Evolutionary conservation across 2,888 invertebrate genomes (phyloP).

Genomic region (Caenorhabditis sulstoni): DNA sequence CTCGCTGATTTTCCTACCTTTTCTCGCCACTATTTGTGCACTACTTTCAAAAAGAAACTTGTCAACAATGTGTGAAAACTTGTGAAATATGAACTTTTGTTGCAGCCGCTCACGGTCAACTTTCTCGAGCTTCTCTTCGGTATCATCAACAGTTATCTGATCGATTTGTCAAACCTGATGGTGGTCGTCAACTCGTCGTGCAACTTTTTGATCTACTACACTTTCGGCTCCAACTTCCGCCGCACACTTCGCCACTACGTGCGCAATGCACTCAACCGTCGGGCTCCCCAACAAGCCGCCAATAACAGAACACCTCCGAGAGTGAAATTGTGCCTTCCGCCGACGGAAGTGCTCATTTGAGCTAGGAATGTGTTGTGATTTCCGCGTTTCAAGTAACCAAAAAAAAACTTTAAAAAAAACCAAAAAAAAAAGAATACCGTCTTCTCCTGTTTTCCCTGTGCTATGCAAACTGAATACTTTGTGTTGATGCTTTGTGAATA

Average conservation of each 20-base stretch:
- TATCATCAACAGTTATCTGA: conserved; percentile 75
- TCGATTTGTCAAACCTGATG: conserved; percentile 78
- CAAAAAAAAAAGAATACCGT: not conserved
- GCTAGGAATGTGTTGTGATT: not conserved
- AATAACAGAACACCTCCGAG: conserved; percentile 44
- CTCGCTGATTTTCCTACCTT: conserved; percentile 2
- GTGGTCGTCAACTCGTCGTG: conserved; percentile 78
- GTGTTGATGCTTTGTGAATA: conserved; percentile 1
- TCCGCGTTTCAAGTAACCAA: not conserved
- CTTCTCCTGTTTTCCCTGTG: not conserved
- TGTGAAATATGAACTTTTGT: not conserved
- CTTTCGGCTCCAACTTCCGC: conserved; percentile 76
- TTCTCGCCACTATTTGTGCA: not conserved
- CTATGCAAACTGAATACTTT: not conserved
- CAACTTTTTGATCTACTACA: conserved; percentile 79
- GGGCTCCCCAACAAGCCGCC: conserved; percentile 3
- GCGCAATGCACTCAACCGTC: conserved; percentile 29
- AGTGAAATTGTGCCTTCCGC: conserved; percentile 52
- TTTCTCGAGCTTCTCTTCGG: conserved; percentile 74
- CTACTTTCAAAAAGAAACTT: not conserved
- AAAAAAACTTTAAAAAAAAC: not conserved
- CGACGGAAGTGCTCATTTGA: conserved; percentile 54
- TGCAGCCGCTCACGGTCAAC: conserved; percentile 78
- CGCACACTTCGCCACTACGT: conserved; percentile 70
- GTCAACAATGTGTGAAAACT: not conserved